Conservation (phyloP, 2,113 vertebrate genomes). For the Lophochroa leadbeateri region DNA sequence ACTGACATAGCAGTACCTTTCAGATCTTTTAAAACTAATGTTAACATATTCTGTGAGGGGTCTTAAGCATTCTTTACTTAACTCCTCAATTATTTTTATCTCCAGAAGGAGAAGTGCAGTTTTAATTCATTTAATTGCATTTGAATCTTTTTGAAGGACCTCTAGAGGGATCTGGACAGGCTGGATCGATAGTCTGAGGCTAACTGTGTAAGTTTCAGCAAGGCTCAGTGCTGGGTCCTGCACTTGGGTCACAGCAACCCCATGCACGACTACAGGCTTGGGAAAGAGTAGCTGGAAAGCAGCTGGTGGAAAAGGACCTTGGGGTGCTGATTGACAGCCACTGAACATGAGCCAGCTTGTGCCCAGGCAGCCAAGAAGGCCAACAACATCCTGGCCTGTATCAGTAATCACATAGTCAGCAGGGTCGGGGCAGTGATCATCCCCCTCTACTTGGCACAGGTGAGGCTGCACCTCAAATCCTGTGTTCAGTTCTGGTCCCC, state of each 20-base stretch:
- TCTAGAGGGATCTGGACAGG: background rate
- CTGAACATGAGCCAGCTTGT: background rate
- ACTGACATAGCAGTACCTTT: background rate
- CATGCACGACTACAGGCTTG: background rate
- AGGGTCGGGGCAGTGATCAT: background rate
- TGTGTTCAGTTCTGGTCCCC: background rate
- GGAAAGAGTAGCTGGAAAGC: background rate
- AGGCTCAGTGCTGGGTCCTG: background rate
- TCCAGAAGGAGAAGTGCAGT: background rate
- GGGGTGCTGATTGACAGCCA: background rate
- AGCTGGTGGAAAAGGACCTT: background rate
- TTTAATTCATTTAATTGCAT: background rate
- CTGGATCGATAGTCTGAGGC: background rate
- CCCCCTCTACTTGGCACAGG: fast-evolving
- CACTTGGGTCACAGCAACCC: fast-evolving
- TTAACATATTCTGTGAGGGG: background rate
- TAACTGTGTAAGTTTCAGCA: background rate
- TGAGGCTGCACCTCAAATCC: fast-evolving
- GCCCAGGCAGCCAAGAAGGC: background rate
- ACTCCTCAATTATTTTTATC: background rate
- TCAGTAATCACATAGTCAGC: background rate
- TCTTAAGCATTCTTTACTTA: background rate
- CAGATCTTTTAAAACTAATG: background rate
- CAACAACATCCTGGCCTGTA: background rate
- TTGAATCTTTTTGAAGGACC: background rate